Percentiles rank a stretch among this genome's conserved stretches.
Conservation (phyloP, 2,888 invertebrate species). For the Agrenia bidenticulata region DNA sequence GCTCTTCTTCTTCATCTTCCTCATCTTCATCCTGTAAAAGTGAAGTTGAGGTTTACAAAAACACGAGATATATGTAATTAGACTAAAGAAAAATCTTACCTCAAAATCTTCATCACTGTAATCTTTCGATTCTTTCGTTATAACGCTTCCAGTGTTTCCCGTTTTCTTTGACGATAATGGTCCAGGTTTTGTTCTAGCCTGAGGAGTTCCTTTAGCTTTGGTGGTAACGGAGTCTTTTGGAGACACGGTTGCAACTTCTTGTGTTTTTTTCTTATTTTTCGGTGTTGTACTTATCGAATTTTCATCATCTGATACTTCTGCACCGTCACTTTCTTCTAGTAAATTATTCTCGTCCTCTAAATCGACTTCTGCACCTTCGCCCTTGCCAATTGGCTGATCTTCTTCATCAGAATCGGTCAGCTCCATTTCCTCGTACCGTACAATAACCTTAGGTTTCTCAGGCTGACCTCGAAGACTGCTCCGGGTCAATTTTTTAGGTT, state of each 20-base stretch:
- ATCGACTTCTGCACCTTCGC: neutral
- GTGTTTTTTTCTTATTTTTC: neutral
- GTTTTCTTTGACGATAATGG: neutral
- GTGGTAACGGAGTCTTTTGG: neutral
- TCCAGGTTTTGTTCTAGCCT: neutral
- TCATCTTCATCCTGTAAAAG: slow-evolving; percentile 3
- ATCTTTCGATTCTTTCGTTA: neutral
- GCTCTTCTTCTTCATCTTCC: slow-evolving; percentile 4
- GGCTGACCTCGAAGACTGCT: neutral
- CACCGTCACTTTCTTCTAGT: neutral
- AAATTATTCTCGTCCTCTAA: neutral
- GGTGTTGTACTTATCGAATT: too few species aligned
- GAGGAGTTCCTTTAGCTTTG: neutral
- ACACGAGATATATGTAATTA: too few species aligned
- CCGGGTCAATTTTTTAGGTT: neutral
- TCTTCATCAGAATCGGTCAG: slow-evolving; percentile 1
- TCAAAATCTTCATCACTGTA: neutral
- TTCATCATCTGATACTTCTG: neutral
- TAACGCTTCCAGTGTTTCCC: neutral
- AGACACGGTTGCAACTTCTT: neutral
- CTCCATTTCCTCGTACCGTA: neutral
- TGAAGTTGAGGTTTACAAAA: too few species aligned
- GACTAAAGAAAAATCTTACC: neutral
- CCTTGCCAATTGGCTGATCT: neutral
- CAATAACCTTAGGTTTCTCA: neutral